These are phyloP conservation scores for Augiades crinisus DNA, from an alignment of 2,888 invertebrate species.

Conservation along the genomic window DNA sequence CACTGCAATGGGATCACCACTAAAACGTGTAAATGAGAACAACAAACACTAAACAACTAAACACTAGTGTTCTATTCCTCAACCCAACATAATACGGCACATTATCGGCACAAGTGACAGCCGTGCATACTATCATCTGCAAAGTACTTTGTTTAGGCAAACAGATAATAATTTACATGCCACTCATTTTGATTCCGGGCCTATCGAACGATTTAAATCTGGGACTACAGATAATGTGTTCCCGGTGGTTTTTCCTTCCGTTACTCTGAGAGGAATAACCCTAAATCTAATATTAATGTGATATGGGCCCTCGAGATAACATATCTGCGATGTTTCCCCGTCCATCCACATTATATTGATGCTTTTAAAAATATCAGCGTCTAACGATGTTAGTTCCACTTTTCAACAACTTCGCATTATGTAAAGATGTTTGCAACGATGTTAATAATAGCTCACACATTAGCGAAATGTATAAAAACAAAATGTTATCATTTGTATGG, in stretches of 20 bases:
- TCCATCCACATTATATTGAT: background rate
- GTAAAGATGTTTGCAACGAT: background rate
- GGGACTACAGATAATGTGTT: background rate
- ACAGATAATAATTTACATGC: no score
- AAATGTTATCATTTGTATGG: background rate
- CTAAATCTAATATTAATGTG: conserved; percentile 12
- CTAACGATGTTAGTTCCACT: background rate
- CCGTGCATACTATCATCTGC: no score
- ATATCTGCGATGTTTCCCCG: conserved; percentile 1
- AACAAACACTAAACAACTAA: no score
- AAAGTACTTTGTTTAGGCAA: no score
- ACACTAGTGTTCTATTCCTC: no score
- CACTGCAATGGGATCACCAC: no score
- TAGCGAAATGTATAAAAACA: background rate
- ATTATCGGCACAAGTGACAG: no score
- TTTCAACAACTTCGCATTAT: background rate
- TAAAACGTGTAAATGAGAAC: no score
- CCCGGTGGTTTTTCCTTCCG: background rate
- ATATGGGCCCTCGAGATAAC: background rate
- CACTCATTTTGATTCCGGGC: no score
- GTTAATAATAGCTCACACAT: background rate
- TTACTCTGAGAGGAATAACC: conserved; percentile 5
- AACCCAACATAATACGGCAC: no score
- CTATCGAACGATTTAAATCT: background rate
- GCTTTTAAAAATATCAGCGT: background rate